Base-by-base conservation (phyloP, 2,888 invertebrate species). In the Heliconius erato region DNA sequence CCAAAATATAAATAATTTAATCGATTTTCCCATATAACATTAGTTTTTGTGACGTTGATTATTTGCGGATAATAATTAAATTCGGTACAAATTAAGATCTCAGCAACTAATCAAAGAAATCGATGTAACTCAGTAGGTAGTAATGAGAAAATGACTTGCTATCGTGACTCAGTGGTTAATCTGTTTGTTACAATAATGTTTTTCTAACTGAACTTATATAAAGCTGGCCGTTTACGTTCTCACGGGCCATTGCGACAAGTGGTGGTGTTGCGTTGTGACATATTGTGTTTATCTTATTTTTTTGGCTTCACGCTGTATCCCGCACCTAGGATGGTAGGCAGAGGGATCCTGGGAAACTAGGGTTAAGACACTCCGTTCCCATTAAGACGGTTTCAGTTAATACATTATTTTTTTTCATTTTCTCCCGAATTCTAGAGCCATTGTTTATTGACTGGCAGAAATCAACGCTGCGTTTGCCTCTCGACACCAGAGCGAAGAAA, bases 71-170 rank as follows among this genome's bases (percentile, higher is more conserved):
- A 40, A 16, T 72, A 16, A 76, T 76, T 76, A 63, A 35, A 32
- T 76, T 76, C 63, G 63, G 76, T 28, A 6, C 44, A 63, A 40
- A 63, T 76, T 76, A 76, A 63, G 63, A 76, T 74, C 32, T 49
- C 49, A 68, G 54, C 71, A 28, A 67, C 32, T 68, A 28, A 74
- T 74, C 74, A 32, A 80, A n/a, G 6, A 35, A 71, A 59, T 44
- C 35, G 16, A 26, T 7, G 68, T 72, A 68, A 68, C 59, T 74
- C 68, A 28, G 71, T 54, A 54, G 32, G 71, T 54, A 67, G 32
- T 68, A 65, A 80, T 63, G 32, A 59, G 74, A 68, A 68, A 74
- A 76, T 74, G 80, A 80, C 68, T 80, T 49, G 65, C 71, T n/a
- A 12, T 59, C 7, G 23, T 76, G 80, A 80, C 12, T 76, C 80